Evolutionary conservation across 1,140 invertebrate genomes (phyloP), one percentile per base, ranked within the genome.

Genomic region (Lepidurus couesii): DNA sequence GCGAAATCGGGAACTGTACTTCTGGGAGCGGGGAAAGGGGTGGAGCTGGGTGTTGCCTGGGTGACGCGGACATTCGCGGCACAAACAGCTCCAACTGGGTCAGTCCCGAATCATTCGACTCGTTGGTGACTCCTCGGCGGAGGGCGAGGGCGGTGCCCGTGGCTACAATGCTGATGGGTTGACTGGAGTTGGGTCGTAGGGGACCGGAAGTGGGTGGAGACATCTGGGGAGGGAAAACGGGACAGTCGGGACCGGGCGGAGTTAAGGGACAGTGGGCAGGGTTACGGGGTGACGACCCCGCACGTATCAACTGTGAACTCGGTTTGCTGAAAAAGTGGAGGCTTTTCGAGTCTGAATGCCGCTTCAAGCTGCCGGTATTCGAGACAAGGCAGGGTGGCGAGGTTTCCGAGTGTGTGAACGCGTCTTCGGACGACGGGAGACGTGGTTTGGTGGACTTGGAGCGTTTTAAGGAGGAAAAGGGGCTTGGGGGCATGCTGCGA

Each of bases 401-500:
- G 53, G 16, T 21, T 65, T 65, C 53, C 13, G 53, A 65, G 6
- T n/a, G 76, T 6, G 21, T 65, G 42, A 45, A 42, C 76, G 76
- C 11, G 16, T 65, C 76, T 10, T 74, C 73, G 21, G 73, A 16
- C 6, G n/a, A 44, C 13, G 42, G 26, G 11, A 74, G 73, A 26
- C 44, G 10, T 0, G 73, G 43, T 45, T 79, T 79, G 76, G 43
- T 53, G 1, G 76, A 77, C n/a, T 77, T 77, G 44, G 73, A 75
- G 65, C 79, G 76, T 47, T 80, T 80, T 24, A 80, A 21, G 13
- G 79, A 80, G 0, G 79, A 77, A 42, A 77, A 80, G 4, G 75
- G 79, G 75, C 79, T 80, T 1, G 79, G 76, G 7, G 79, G 79
- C 73, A 77, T 77, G 42, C 79, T 80, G 10, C 76, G 73, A 11